Evolutionary conservation across 2,888 invertebrate genomes (phyloP), one percentile per base, ranked within the genome.

Genomic region (Plagodis dolabraria): DNA sequence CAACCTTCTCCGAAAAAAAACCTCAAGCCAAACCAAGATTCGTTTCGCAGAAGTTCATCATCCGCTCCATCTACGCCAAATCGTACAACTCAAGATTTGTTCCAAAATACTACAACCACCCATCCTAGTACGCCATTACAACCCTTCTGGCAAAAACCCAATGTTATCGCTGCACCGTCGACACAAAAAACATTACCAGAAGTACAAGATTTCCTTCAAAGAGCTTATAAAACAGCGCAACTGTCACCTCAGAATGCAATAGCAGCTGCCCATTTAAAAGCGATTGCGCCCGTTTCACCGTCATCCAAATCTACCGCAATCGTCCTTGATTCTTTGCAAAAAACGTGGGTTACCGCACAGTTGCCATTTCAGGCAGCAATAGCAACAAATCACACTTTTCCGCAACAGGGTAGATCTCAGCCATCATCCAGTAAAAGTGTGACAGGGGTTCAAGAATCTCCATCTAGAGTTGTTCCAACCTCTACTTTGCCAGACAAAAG

Each of bases 121-220:
- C 49, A 33, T n/a, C 49, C 33, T 10, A 12, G 0, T 7, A 43
- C 33, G 11, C 33, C 42, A 10, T 36, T 48, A 8, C 53, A 49
- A 36, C 46, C 34, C 10, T 36, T 10, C 22, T 53, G 59, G 59
- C 54, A 50, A 46, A 59, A 40, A 10, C 10, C 35, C 4, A 11
- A 34, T 11, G 33, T 12, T n/a, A 33, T 33, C 33, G 35, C 40
- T 11, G 42, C 48, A n/a, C 0, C 54, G 10, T 40, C 8, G 10
- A 33, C 51, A n/a, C 51, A 43, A 6, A 7, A 47, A 11, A 52
- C 51, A 0, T 33, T 45, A 10, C 60, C 60, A 11, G 54, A 47
- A 2, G 60, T 60, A 7, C 54, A 60, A 22, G 42, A 55, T 44
- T 60, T 60, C 35, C n/a, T 60, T 7, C 51, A 55, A 12, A 51